Base-by-base conservation (phyloP, 2,888 invertebrate species). In the Crepidodera aurea region DNA sequence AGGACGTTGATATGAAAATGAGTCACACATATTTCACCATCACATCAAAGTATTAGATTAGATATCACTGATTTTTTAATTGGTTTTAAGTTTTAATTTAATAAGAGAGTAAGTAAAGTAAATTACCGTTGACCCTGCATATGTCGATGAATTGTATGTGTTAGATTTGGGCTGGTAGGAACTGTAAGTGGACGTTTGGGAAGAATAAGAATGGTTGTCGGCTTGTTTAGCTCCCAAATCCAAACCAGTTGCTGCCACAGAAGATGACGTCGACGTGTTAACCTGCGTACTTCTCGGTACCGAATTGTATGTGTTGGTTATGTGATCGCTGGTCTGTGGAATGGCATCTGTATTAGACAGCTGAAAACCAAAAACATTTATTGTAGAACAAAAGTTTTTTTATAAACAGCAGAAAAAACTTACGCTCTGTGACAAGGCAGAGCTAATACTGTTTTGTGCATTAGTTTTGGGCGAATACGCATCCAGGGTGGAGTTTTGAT, bases 401-500 rank as follows among this genome's bases (percentile, higher is more conserved):
- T n/a, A n/a, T n/a, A n/a, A n/a, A n/a, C n/a, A n/a, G n/a, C n/a
- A n/a, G n/a, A n/a, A n/a, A n/a, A 71, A 18, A 77, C 78, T 76
- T 71, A 78, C 78, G 70, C 75, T 78, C 74, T 81, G 82, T 67
- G 79, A 73, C 67, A 81, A 72, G 25, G 80, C 79, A 53, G 81
- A 79, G 73, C 75, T 81, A 78, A 81, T 81, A 79, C 80, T 81
- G 79, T 77, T 79, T 77, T 80, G 81, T 60, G 76, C 69, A 70
- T 74, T 78, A 55, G 73, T 69, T 62, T 79, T 78, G 16, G 79
- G 71, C 51, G 79, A 73, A 66, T 80, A 80, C 13, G 74, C 74
- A 65, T 86, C 86, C 78, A 86, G 80, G 54, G 82, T 81, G 13
- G 83, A 75, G 67, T 84, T 74, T 71, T 83, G 83, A 69, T 64